These are phyloP conservation scores for Drosophila truncata DNA, from an alignment of 1,140 invertebrate genomes.

Conservation along the genomic window DNA sequence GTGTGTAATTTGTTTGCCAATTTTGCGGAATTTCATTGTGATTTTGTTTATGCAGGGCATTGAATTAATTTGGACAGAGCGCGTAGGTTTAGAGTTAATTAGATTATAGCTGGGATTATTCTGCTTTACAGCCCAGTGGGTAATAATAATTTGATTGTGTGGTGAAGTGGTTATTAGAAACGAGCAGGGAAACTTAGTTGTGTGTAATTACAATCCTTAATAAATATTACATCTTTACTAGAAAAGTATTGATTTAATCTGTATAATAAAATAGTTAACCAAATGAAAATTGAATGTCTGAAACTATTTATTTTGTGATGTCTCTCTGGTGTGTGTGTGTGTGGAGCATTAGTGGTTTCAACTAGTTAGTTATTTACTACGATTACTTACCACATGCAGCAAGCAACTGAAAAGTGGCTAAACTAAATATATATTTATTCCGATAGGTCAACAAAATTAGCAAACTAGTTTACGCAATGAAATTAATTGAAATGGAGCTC, in stretches of 20 bases:
- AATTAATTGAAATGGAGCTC: conserved; percentile 31
- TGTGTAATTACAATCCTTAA: not conserved
- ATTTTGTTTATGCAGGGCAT: conserved; percentile 40
- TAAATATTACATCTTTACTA: too few relatives aligned
- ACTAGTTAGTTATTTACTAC: conserved; percentile 20
- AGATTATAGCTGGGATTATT: conserved; percentile 53
- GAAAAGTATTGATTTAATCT: not conserved
- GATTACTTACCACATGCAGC: conserved; percentile 77
- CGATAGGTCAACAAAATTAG: conserved; percentile 28
- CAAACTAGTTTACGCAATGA: conserved; percentile 41
- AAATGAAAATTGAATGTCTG: not conserved
- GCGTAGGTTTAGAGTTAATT: conserved; percentile 36
- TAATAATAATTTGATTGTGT: conserved; percentile 28
- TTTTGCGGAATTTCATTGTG: conserved; percentile 42
- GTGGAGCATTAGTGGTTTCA: conserved; percentile 9
- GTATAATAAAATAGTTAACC: not conserved
- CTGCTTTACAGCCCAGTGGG: conserved; percentile 44
- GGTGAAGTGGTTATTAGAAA: conserved; percentile 7
- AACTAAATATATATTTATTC: conserved; percentile 32
- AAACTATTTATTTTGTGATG: not conserved
- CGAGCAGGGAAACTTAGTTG: not conserved
- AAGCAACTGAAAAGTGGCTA: conserved; percentile 43
- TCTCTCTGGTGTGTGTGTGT: not conserved
- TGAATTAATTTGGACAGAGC: conserved; percentile 57
- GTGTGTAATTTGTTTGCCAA: conserved; percentile 14